These are phyloP conservation scores for Nanorana parkeri DNA, from an alignment of 2,113 vertebrate species.

Conservation along the genomic window DNA sequence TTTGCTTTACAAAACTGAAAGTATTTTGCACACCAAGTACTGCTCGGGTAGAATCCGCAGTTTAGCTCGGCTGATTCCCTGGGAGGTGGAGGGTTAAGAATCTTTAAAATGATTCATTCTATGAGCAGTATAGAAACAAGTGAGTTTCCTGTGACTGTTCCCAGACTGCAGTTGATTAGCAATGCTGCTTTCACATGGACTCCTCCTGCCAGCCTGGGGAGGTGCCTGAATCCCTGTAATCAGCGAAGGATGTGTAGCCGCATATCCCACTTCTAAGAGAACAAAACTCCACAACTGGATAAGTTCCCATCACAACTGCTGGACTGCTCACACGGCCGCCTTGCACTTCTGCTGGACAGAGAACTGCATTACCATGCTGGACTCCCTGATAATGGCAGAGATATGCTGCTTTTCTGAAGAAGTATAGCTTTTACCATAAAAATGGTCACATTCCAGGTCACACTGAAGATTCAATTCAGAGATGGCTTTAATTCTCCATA, in stretches of 20 bases:
- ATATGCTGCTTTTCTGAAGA: background rate
- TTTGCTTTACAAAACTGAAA: no score
- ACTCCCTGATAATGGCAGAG: no score
- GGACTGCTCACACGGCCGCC: constrained; percentile 1
- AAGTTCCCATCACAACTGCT: constrained; percentile 4
- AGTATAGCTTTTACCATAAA: background rate
- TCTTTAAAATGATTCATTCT: constrained; percentile 31
- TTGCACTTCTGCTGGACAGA: background rate
- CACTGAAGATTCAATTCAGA: background rate
- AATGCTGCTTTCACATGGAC: constrained; percentile 20
- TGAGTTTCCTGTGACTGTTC: constrained; percentile 44
- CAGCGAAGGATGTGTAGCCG: constrained; percentile 20
- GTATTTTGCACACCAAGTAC: no score
- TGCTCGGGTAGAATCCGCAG: no score
- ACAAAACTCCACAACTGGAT: constrained; percentile 6
- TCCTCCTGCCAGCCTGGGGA: constrained; percentile 44
- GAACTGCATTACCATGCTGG: background rate
- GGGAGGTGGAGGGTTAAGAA: constrained; percentile 23
- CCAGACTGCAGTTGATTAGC: constrained; percentile 43
- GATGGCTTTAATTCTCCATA: background rate
- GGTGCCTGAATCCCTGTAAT: constrained; percentile 37
- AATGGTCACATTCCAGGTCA: no score
- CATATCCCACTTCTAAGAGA: background rate
- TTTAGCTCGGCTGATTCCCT: no score
- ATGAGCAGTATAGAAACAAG: constrained; percentile 38